These are phyloP conservation scores for Calyptomena viridis DNA, from an alignment of 2,113 vertebrate genomes.

Conservation along the genomic window DNA sequence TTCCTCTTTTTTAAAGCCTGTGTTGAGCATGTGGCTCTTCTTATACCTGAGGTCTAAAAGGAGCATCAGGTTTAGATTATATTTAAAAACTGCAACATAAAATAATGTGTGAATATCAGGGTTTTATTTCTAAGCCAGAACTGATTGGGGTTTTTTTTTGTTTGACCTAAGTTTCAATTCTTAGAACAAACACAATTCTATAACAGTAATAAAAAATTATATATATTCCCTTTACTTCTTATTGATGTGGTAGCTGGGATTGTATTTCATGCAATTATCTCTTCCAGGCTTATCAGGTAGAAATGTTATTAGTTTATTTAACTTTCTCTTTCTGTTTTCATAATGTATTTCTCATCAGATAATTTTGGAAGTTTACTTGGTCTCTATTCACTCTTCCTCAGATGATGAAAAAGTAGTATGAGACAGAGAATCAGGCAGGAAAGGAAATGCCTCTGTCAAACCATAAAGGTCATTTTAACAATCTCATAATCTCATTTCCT, in stretches of 20 bases:
- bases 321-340: slow-evolving; percentile 42
- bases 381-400: background rate
- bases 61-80: background rate
- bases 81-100: background rate
- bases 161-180: background rate
- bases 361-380: slow-evolving; percentile 1
- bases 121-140: background rate
- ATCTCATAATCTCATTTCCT: slow-evolving; percentile 57
- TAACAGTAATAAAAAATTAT: background rate
- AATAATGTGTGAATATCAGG: background rate
- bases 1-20: background rate
- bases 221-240: background rate
- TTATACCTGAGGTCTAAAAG: background rate
- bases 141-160: background rate
- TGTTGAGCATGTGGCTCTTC: background rate
- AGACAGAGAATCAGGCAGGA: slow-evolving; percentile 6
- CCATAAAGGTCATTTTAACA: slow-evolving; percentile 41
- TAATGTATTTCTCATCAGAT: background rate
- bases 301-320: background rate
- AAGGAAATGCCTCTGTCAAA: slow-evolving; percentile 35
- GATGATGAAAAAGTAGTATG: background rate
- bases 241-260: background rate
- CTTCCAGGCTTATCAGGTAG: background rate
- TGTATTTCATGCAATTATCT: background rate
- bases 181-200: background rate